Evolutionary conservation across 1,140 invertebrate genomes (phyloP).

Genomic region (Zaprionus lachaisei): DNA sequence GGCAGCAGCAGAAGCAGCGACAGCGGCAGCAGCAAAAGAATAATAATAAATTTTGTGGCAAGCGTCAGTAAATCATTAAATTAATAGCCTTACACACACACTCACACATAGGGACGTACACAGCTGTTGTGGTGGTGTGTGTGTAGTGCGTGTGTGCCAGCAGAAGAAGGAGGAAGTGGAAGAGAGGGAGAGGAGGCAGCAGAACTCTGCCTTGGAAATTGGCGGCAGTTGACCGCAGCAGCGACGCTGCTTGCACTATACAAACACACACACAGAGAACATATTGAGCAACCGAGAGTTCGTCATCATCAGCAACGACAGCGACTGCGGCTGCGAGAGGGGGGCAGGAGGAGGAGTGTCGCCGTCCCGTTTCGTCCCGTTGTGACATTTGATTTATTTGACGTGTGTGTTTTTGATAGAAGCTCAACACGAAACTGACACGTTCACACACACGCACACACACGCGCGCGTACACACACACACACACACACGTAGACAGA

Average conservation of each 20-base stretch:
- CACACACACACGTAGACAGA: constrained; percentile 16
- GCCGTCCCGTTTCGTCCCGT: constrained; percentile 16
- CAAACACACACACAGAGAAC: constrained; percentile 34
- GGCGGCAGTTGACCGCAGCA: constrained; percentile 78
- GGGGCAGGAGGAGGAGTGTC: constrained; percentile 8
- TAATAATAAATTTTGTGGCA: constrained; percentile 71
- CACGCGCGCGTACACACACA: constrained; percentile 18
- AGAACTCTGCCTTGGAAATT: constrained; percentile 62
- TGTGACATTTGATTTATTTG: constrained; percentile 84
- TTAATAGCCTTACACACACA: constrained; percentile 67
- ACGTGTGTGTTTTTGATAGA: constrained; percentile 84
- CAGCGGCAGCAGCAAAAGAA: constrained; percentile 30
- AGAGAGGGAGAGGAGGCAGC: constrained; percentile 38
- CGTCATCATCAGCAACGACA: constrained; percentile 58
- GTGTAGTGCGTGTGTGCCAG: constrained; percentile 46
- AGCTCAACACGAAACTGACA: constrained; percentile 82
- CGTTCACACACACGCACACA: constrained; percentile 55
- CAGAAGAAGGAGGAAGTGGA: constrained; percentile 18
- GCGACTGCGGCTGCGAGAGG: not conserved
- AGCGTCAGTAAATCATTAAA: constrained; percentile 81
- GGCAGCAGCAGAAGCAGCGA: not conserved
- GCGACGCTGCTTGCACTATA: constrained; percentile 56
- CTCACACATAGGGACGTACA: constrained; percentile 19
- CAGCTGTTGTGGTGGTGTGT: constrained; percentile 48
- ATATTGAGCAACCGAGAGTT: constrained; percentile 52